A percentile compares a stretch with the other conserved stretches of the same genome.
phyloP scores from a whole-genome alignment of 2,113 vertebrate genomes.

The Nerophis lumbriciformis region DNA sequence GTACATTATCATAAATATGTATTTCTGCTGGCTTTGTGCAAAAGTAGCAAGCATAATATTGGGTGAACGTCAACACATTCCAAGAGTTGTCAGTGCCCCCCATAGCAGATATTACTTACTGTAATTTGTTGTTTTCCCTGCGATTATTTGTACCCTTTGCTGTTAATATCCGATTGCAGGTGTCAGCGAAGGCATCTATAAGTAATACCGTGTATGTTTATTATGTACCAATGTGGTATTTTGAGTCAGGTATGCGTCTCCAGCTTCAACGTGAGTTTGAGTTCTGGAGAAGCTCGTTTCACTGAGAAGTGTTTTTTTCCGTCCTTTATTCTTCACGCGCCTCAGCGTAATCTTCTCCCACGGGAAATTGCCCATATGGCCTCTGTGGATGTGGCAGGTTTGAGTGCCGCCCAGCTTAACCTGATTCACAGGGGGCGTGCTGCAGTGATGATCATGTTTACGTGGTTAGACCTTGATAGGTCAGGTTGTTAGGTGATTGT shows the following conservation, averaged over 20 bases:
- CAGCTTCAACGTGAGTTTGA: slow-evolving; percentile 33
- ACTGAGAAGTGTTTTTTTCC: slow-evolving; percentile 16
- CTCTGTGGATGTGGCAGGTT: slow-evolving; percentile 40
- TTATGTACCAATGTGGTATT: slow-evolving; percentile 36
- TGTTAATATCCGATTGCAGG: slow-evolving; percentile 39
- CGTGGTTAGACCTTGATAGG: slow-evolving; percentile 39
- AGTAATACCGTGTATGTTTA: slow-evolving; percentile 44
- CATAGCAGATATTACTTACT: not conserved
- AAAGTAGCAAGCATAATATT: too few relatives aligned
- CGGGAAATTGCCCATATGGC: slow-evolving; percentile 47
- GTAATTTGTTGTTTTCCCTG: slow-evolving; percentile 12
- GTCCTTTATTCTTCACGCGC: slow-evolving; percentile 18
- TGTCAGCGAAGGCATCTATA: slow-evolving; percentile 28
- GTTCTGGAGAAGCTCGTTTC: slow-evolving; percentile 32
- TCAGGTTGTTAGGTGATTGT: slow-evolving; percentile 40
- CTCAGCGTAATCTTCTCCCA: slow-evolving; percentile 43
- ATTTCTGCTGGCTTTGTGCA: too few relatives aligned
- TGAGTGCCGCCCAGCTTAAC: slow-evolving; percentile 46
- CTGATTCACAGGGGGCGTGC: slow-evolving; percentile 33
- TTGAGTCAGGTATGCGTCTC: slow-evolving; percentile 28
- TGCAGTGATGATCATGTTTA: slow-evolving; percentile 44
- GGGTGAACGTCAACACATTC: too few relatives aligned
- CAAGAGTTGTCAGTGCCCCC: too few relatives aligned
- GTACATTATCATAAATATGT: too few relatives aligned
- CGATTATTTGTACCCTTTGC: slow-evolving; percentile 43